phyloP scores from a whole-genome alignment of 2,888 invertebrate genomes.

The Iselma pallidipennis region DNA sequence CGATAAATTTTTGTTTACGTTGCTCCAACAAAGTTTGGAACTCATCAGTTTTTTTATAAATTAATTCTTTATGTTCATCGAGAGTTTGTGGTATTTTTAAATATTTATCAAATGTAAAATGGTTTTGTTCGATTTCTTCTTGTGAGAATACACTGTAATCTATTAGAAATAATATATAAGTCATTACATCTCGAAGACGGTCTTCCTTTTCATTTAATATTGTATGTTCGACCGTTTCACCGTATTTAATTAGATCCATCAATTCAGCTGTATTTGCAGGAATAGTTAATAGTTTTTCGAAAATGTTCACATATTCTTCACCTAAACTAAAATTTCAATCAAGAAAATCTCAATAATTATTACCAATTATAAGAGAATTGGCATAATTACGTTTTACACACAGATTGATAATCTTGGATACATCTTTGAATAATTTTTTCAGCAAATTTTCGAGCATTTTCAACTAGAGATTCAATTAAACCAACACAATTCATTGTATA shows the following conservation, averaged over 20 bases:
- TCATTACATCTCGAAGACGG: slow-evolving; percentile 67
- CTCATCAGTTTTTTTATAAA: slow-evolving; percentile 80
- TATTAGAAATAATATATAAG: slow-evolving; percentile 80
- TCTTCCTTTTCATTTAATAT: slow-evolving; percentile 76
- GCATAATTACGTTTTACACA: slow-evolving; percentile 70
- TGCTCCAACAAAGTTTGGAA: slow-evolving; percentile 81
- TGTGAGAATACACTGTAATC: slow-evolving; percentile 81
- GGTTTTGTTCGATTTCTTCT: slow-evolving; percentile 86
- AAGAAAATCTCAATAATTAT: background rate
- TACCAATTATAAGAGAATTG: background rate
- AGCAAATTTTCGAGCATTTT: slow-evolving; percentile 69
- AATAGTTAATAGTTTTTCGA: slow-evolving; percentile 75
- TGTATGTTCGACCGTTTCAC: slow-evolving; percentile 72
- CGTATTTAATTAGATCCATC: slow-evolving; percentile 80
- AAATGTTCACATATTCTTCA: slow-evolving; percentile 81
- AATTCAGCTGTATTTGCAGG: slow-evolving; percentile 85
- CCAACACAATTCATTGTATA: slow-evolving; percentile 84
- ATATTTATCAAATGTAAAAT: slow-evolving; percentile 87
- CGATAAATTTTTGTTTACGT: slow-evolving; percentile 79
- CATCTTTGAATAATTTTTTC: slow-evolving; percentile 73
- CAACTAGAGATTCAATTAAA: slow-evolving; percentile 72
- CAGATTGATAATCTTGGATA: slow-evolving; percentile 77
- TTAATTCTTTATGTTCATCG: slow-evolving; percentile 79
- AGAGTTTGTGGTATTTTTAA: slow-evolving; percentile 79
- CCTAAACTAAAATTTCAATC: slow-evolving; percentile 64